Evolutionary conservation across 2,888 invertebrate species (phyloP).

Genomic region (Amiota mariae): DNA sequence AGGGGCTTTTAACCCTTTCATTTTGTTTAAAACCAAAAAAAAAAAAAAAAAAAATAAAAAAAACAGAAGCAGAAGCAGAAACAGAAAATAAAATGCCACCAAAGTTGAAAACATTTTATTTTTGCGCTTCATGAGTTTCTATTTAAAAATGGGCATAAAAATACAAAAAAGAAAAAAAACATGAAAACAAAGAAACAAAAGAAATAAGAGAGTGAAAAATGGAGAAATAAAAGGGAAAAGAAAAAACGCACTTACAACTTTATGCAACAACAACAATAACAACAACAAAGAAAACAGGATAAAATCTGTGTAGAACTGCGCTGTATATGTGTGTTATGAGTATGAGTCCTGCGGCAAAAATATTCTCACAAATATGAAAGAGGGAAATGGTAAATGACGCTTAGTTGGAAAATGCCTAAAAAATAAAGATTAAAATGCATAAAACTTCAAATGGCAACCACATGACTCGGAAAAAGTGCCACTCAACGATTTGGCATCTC

Average conservation of each 20-base stretch:
- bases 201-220: not conserved
- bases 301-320: not conserved
- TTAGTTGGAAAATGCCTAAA: not conserved
- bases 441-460: slow-evolving; percentile 6
- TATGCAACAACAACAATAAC: too few species aligned
- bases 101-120: slow-evolving; percentile 7
- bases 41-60: slow-evolving; percentile 9
- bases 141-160: not conserved
- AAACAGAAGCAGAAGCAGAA: too few species aligned
- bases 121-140: slow-evolving; percentile 7
- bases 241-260: too few species aligned
- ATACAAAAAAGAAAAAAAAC: not conserved
- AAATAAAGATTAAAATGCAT: slow-evolving; percentile 13
- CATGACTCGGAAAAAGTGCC: slow-evolving; percentile 27
- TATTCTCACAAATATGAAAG: too few species aligned
- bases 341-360: not conserved
- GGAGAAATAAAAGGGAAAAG: too few species aligned
- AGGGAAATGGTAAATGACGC: not conserved
- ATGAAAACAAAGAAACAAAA: not conserved
- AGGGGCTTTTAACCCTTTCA: too few species aligned
- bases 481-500: not conserved
- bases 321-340: not conserved
- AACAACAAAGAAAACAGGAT: too few species aligned
- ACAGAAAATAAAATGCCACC: not conserved
- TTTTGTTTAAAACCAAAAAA: slow-evolving; percentile 10